phyloP scores from a whole-genome alignment of 2,113 vertebrate genomes.

The Phalacrocorax aristotelis region DNA sequence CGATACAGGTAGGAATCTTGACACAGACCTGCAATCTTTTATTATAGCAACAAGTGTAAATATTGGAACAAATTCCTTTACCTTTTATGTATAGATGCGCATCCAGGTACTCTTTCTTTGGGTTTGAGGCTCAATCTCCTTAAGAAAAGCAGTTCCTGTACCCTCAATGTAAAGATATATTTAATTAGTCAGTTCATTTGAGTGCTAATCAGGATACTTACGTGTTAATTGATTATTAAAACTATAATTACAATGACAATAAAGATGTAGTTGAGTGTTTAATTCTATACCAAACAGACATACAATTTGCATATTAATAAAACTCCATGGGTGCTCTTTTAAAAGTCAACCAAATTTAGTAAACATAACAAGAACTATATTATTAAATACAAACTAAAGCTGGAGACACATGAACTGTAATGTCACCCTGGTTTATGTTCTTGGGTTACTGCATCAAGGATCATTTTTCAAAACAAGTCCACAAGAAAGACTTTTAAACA shows the following conservation, averaged over 20 bases:
- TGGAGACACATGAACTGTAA: constrained; percentile 22
- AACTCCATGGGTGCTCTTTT: constrained; percentile 49
- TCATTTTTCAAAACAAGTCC: constrained; percentile 48
- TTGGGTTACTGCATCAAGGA: neutral
- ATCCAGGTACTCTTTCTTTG: neutral
- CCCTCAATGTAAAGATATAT: neutral
- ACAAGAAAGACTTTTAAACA: constrained; percentile 40
- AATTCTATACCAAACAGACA: constrained; percentile 40
- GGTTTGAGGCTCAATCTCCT: neutral
- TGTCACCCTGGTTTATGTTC: neutral
- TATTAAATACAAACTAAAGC: constrained; percentile 63
- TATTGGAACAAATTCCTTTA: neutral
- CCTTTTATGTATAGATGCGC: neutral
- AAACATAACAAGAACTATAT: constrained; percentile 56
- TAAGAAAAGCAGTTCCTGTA: neutral
- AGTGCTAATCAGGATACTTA: constrained; percentile 44
- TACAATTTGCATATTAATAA: constrained; percentile 59
- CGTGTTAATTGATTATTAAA: constrained; percentile 61
- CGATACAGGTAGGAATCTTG: neutral
- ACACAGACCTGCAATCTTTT: neutral
- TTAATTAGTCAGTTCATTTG: constrained; percentile 14
- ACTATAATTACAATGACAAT: constrained; percentile 11
- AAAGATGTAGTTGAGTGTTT: constrained; percentile 38
- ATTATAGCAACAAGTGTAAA: neutral
- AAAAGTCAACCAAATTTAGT: constrained; percentile 56